Base-by-base conservation (phyloP, 2,113 vertebrate genomes). In the Alectura lathami region DNA sequence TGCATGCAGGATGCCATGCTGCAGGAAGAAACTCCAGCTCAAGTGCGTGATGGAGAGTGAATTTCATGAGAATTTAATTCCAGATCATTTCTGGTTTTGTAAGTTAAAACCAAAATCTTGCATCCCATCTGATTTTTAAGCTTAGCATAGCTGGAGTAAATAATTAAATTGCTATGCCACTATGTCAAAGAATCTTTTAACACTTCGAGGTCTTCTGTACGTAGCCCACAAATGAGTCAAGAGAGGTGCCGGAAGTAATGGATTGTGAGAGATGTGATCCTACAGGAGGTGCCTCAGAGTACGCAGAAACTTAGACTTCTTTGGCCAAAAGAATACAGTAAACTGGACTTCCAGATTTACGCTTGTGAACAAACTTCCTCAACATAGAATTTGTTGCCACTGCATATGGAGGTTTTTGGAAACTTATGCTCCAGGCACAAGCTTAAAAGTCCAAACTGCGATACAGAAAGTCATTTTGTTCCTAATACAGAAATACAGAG, bases 71-170 rank as follows among this genome's bases (percentile, higher is more conserved):
- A 86, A 75, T 85, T 89, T 83, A 60, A 90, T 96, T 94, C 83
- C 86, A 82, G 73, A 78, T 90, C 15, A 63, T 90, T 93, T 90
- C 80, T 80, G 81, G 77, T 95, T 94, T 92, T 94, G 50, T 84
- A 91, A 75, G 36, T 86, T 83, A 86, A 81, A 94, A n/a, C 63
- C 67, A 59, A 86, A 91, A 94, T 86, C 73, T 90, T 88, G 56
- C 51, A 86, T 88, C 51, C 38, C 8, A 67, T 89, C 68, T 93
- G 83, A 95, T 75, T 90, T 83, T 95, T 63, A 51, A 93, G 56
- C 64, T 81, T 85, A 64, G 26, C 54, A 47, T 80, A 95, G 91
- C 73, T 88, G 83, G 42, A 84, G 60, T 86, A 90, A 94, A 74
- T 88, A 70, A 94, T 86, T 94, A 47, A 92, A 92, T 86, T 92